Evolutionary conservation across 1,140 invertebrate genomes (phyloP).

Genomic region (Habropoda laboriosa): DNA sequence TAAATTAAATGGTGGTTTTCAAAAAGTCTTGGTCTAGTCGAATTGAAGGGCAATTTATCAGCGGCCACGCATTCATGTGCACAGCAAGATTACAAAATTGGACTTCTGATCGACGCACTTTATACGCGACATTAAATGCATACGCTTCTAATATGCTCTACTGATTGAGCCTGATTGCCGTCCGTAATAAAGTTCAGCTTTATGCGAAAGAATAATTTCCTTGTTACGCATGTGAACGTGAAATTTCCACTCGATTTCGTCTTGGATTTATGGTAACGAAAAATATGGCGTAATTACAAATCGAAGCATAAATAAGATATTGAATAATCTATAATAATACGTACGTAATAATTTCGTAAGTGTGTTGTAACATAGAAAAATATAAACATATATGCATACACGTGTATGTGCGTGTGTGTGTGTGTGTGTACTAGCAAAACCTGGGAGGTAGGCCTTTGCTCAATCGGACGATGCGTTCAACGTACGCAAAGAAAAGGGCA

Average conservation of each 20-base stretch:
- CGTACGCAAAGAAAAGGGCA: conserved; percentile 14
- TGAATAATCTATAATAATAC: neutral
- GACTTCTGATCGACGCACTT: conserved; percentile 40
- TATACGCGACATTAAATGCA: conserved; percentile 40
- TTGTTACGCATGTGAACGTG: conserved; percentile 4
- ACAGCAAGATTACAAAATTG: conserved; percentile 49
- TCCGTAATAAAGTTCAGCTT: conserved; percentile 36
- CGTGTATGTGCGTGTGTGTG: too few relatives aligned
- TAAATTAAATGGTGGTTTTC: conserved; percentile 11
- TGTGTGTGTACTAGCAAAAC: neutral
- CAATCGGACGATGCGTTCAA: conserved; percentile 5
- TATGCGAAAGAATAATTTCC: conserved; percentile 41
- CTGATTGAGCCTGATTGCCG: conserved; percentile 45
- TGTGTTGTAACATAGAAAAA: conserved; percentile 5
- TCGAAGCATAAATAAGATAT: neutral
- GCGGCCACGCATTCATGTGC: conserved; percentile 42
- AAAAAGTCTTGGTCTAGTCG: conserved; percentile 15
- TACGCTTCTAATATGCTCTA: conserved; percentile 41
- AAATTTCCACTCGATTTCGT: neutral
- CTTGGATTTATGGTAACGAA: neutral
- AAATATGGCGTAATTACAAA: neutral
- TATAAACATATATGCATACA: too few relatives aligned
- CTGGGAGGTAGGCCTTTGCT: neutral
- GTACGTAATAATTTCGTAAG: neutral
- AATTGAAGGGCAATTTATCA: conserved; percentile 39